Evolutionary conservation across 2,113 vertebrate genomes (phyloP).

Genomic region (Hippopotamus amphibius): DNA sequence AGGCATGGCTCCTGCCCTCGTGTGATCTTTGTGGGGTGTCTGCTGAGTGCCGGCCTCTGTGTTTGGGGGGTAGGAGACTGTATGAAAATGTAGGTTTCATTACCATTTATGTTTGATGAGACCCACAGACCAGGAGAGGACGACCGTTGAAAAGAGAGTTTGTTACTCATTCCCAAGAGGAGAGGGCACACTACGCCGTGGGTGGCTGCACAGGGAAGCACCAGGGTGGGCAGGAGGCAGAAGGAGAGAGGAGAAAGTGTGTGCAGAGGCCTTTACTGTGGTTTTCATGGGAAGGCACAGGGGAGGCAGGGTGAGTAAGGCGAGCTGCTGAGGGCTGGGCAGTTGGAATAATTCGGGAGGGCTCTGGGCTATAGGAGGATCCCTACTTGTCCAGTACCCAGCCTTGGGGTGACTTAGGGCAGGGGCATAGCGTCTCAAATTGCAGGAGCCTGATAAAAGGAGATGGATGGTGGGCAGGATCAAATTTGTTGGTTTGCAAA

Average conservation of each 20-base stretch:
- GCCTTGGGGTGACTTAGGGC: too few species aligned
- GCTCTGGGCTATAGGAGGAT: background rate
- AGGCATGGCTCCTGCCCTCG: rapidly evolving
- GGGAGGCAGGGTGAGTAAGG: background rate
- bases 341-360: background rate
- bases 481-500: background rate
- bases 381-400: background rate
- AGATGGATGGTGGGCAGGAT: too few species aligned
- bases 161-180: background rate
- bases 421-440: background rate
- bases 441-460: background rate
- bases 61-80: background rate
- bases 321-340: background rate
- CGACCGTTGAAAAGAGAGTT: background rate
- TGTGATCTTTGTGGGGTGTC: background rate
- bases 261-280: background rate
- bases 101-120: background rate
- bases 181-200: rapidly evolving
- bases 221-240: background rate
- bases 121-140: background rate
- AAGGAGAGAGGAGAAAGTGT: background rate
- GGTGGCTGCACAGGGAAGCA: background rate
- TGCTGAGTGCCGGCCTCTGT: background rate
- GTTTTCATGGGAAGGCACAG: background rate
- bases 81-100: background rate